These are phyloP conservation scores for Pedicia rivosa DNA, from an alignment of 2,888 invertebrate species.

Conservation along the genomic window DNA sequence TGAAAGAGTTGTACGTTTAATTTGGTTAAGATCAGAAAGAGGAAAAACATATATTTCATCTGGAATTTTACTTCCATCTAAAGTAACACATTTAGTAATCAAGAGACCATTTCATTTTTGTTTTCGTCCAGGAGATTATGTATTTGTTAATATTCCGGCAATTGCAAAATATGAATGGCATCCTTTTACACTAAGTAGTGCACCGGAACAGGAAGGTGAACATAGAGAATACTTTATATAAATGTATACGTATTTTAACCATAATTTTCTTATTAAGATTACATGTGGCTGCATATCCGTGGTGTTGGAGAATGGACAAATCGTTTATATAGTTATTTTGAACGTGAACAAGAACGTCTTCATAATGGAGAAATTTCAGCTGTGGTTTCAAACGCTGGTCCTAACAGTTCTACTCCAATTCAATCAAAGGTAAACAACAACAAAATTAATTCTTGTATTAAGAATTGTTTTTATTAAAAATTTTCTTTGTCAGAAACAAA, in stretches of 20 bases:
- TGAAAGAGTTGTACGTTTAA: slow-evolving; percentile 51
- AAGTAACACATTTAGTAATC: slow-evolving; percentile 81
- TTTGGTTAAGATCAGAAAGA: slow-evolving; percentile 50
- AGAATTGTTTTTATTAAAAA: not conserved
- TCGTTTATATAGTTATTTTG: slow-evolving; percentile 69
- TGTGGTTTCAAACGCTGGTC: slow-evolving; percentile 19
- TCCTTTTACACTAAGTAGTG: slow-evolving; percentile 91
- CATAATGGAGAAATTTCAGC: slow-evolving; percentile 45
- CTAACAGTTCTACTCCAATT: slow-evolving; percentile 6
- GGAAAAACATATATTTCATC: slow-evolving; percentile 84
- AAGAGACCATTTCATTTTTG: slow-evolving; percentile 72
- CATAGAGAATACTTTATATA: not conserved
- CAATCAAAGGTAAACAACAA: slow-evolving; percentile 13
- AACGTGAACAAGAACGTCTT: slow-evolving; percentile 58
- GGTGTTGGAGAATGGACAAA: slow-evolving; percentile 93
- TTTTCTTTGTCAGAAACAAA: not conserved
- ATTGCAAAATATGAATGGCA: slow-evolving; percentile 94
- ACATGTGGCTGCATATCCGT: slow-evolving; percentile 85
- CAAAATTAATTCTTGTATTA: not conserved
- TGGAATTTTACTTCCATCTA: slow-evolving; percentile 71
- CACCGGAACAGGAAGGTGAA: slow-evolving; percentile 78
- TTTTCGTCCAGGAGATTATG: slow-evolving; percentile 86
- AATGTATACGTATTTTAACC: not conserved
- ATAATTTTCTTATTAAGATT: slow-evolving; percentile 36
- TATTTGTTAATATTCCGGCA: slow-evolving; percentile 81